A percentile compares a stretch with the other conserved stretches of the same genome.
These are phyloP conservation scores for Poeciliopsis paucimaculata DNA, from an alignment of 2,797 vertebrate species.

Conservation along the genomic window DNA sequence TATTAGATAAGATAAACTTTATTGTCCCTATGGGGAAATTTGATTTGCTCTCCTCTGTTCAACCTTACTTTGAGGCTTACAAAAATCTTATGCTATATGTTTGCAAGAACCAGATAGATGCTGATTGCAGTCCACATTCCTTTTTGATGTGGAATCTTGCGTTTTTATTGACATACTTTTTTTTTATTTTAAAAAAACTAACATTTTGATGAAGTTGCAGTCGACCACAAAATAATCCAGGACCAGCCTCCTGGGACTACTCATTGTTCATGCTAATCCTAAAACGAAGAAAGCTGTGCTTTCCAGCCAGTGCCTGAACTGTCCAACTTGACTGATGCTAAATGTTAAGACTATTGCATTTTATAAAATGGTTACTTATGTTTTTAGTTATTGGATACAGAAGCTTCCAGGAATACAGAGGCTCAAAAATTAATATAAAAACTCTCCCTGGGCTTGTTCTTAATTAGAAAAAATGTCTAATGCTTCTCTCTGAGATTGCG, in stretches of 20 bases:
- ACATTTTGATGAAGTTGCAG: background rate
- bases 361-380: background rate
- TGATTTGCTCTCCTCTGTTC: no score
- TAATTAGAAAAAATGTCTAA: background rate
- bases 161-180: background rate
- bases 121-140: background rate
- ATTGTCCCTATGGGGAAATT: no score
- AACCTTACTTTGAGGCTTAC: background rate
- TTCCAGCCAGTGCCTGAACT: background rate
- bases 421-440: background rate
- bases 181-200: background rate
- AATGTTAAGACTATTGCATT: background rate
- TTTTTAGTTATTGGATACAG: background rate
- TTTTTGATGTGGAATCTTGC: background rate
- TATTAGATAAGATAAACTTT: no score
- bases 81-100: background rate
- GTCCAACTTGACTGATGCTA: background rate
- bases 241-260: background rate
- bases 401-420: background rate
- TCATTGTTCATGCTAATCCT: background rate
- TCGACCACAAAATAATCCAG: background rate
- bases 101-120: background rate
- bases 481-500: background rate
- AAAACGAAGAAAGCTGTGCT: background rate
- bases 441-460: background rate